A percentile compares a stretch with the other conserved stretches of the same genome.
These are phyloP conservation scores for Polydesmus complanatus DNA, from an alignment of 2,888 invertebrate genomes.

Conservation along the genomic window DNA sequence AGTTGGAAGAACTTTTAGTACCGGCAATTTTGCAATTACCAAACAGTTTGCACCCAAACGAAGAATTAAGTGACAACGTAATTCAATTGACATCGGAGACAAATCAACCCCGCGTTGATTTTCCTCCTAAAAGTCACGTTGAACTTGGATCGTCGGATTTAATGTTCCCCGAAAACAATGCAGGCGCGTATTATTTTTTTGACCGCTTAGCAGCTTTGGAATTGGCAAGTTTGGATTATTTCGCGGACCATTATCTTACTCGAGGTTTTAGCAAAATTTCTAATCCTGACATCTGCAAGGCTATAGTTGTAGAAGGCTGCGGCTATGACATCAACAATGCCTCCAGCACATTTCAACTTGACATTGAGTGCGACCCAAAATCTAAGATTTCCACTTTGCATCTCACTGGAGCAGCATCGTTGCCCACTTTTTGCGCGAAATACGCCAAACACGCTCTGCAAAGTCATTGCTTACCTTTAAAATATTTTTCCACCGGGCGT, in stretches of 20 bases:
- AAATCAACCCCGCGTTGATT: neutral
- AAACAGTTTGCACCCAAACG: neutral
- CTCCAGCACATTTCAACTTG: slow-evolving; percentile 44
- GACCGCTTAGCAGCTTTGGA: slow-evolving; percentile 6
- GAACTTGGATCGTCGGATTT: neutral
- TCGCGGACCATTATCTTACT: neutral
- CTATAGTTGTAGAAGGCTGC: slow-evolving; percentile 58
- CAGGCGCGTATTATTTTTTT: slow-evolving; percentile 3
- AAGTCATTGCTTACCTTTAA: slow-evolving; percentile 49
- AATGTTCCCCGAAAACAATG: neutral
- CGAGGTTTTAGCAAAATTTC: slow-evolving; percentile 48
- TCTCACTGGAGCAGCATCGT: slow-evolving; percentile 58
- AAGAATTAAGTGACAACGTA: neutral
- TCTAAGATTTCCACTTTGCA: slow-evolving; percentile 43
- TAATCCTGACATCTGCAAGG: slow-evolving; percentile 63
- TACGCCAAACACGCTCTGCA: slow-evolving; percentile 52
- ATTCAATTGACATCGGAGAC: neutral
- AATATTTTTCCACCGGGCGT: slow-evolving; percentile 54
- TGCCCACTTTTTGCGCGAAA: slow-evolving; percentile 58
- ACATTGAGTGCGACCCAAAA: slow-evolving; percentile 39
- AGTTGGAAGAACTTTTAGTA: neutral
- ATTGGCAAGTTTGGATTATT: slow-evolving; percentile 4
- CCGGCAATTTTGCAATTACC: neutral
- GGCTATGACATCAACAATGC: slow-evolving; percentile 45
- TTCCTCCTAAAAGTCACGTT: neutral